Evolutionary conservation across 2,888 invertebrate genomes (phyloP), one percentile per base, ranked within the genome.

Genomic region (Axea sp.): DNA sequence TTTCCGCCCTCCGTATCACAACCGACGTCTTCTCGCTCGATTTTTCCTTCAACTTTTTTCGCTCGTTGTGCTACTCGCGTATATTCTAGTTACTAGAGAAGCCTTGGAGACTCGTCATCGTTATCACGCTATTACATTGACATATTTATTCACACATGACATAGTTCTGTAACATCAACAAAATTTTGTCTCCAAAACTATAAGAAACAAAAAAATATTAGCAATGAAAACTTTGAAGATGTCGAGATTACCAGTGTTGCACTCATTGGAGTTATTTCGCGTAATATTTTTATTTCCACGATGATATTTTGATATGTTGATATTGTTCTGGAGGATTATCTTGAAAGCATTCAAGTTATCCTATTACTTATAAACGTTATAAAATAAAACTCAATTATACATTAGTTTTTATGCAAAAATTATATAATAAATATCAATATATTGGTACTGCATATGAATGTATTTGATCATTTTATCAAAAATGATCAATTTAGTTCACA

Each of bases 21-120:
- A 76, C 76, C 79, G 78, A 78, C 78, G 72, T 80, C 78, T 80
- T 74, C 74, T 62, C 75, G 59, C 75, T 75, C 55, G 76, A 75
- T 80, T 81, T 80, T 81, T 80, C 76, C 77, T 77, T 64, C 69
- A 64, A 57, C 68, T 76, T 77, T 74, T 78, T 78, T 75, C 75
- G 69, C 68, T 69, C 62, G 33, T 30, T 35, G 28, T 39, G 30
- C 45, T 24, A 24, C 59, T 67, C 68, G 41, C 75, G 64, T 75
- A 69, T 69, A 68, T 76, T 77, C 73, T 53, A 47, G 60, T 69
- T 69, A 64, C 59, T n/a, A 2, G 33, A 68, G 31, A 8, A 33
- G 57, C 41, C 60, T 45, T 45, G 53, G 49, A 33, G 59, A 69
- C 64, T 69, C 53, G 67, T 75, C 64, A 47, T 71, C 67, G 51